Conservation (phyloP, 92 coral and sea anemone genomes). For the Pocillopora grandis region DNA sequence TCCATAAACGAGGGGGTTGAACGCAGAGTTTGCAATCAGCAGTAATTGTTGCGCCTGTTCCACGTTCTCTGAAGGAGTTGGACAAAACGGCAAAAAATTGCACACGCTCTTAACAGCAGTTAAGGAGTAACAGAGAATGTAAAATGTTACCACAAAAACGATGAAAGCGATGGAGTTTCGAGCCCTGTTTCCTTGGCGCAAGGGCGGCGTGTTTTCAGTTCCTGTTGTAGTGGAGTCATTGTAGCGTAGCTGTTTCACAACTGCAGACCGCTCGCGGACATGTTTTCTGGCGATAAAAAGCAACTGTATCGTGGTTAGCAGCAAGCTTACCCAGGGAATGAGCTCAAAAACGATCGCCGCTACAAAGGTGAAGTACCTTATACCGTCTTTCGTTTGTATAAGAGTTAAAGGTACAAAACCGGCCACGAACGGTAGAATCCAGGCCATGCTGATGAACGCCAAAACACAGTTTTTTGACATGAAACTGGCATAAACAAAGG, state of each 20-base stretch:
- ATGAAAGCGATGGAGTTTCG: slow-evolving; percentile 4
- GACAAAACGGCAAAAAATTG: not conserved
- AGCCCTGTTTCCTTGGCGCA: not conserved
- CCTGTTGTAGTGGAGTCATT: slow-evolving; percentile 6
- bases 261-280: slow-evolving; percentile 26
- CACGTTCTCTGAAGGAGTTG: not conserved
- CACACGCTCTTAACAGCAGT: not conserved
- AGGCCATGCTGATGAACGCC: slow-evolving; percentile 4
- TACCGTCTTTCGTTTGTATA: not conserved
- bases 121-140: slow-evolving; percentile 12
- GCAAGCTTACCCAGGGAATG: slow-evolving; percentile 10
- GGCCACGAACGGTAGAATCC: slow-evolving; percentile 16
- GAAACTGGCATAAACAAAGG: not conserved
- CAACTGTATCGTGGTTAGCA: slow-evolving; percentile 15
- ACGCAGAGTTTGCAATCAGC: slow-evolving; percentile 24
- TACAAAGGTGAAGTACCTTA: not conserved
- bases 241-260: slow-evolving; percentile 12
- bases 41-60: not conserved
- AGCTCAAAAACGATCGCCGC: slow-evolving; percentile 21
- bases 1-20: slow-evolving; percentile 28
- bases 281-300: slow-evolving; percentile 34
- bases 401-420: not conserved
- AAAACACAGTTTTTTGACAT: not conserved
- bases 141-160: slow-evolving; percentile 4
- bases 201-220: not conserved